phyloP scores from a whole-genome alignment of 2,888 invertebrate species.

The Pandemis corylana region DNA sequence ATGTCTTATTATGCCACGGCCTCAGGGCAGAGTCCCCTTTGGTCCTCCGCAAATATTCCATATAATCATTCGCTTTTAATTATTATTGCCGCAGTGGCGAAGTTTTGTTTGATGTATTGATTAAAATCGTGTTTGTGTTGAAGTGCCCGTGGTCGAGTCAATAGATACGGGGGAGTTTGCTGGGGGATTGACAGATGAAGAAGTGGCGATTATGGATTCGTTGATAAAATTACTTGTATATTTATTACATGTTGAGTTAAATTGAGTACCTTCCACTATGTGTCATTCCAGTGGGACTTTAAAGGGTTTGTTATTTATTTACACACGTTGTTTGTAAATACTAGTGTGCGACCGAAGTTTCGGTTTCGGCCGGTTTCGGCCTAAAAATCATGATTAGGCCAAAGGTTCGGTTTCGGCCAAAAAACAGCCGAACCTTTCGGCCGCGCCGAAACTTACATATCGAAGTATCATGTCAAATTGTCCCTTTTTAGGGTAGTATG shows the following conservation, averaged over 20 bases:
- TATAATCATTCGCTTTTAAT: slow-evolving; percentile 84
- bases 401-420: no score
- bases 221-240: slow-evolving; percentile 17
- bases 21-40: slow-evolving; percentile 56
- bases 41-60: slow-evolving; percentile 83
- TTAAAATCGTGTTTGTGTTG: slow-evolving; percentile 81
- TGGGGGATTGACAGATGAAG: slow-evolving; percentile 44
- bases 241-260: no score
- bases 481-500: no score
- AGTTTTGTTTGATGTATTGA: slow-evolving; percentile 85
- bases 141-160: slow-evolving; percentile 74
- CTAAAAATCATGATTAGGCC: neutral
- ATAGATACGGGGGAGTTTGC: slow-evolving; percentile 62
- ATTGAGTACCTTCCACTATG: no score
- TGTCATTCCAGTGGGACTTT: no score
- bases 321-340: no score
- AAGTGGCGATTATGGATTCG: slow-evolving; percentile 42
- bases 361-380: neutral
- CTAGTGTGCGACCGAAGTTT: no score
- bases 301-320: no score
- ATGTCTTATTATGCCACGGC: slow-evolving; percentile 48
- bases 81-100: slow-evolving; percentile 81
- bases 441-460: no score
- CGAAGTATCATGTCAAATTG: no score
- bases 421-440: no score